Conservation (phyloP, 2,888 invertebrate genomes). For the Lottia scabra region DNA sequence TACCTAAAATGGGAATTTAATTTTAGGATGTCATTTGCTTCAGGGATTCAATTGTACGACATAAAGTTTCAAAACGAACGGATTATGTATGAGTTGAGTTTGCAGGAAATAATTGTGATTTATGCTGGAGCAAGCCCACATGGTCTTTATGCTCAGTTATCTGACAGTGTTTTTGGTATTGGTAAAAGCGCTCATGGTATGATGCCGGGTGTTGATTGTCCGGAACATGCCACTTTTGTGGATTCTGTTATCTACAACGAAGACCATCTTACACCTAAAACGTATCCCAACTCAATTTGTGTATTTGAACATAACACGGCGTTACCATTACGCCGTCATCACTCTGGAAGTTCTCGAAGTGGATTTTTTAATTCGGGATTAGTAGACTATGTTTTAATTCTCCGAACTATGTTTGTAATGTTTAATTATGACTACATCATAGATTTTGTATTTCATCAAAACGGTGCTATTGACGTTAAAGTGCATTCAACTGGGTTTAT, state of each 20-base stretch:
- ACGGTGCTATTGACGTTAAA: slow-evolving; percentile 47
- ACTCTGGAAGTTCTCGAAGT: slow-evolving; percentile 15
- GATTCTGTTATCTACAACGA: slow-evolving; percentile 30
- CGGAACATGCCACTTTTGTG: slow-evolving; percentile 50
- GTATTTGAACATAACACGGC: slow-evolving; percentile 52
- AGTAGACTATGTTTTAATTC: slow-evolving; percentile 40
- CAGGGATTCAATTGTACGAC: slow-evolving; percentile 49
- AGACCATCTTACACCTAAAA: slow-evolving; percentile 17
- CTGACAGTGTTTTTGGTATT: slow-evolving; percentile 47
- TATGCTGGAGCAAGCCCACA: slow-evolving; percentile 51
- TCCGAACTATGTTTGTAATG: slow-evolving; percentile 46
- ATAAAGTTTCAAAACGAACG: slow-evolving; percentile 43
- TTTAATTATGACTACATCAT: slow-evolving; percentile 55
- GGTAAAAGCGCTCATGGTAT: slow-evolving; percentile 45
- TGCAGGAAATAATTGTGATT: slow-evolving; percentile 53
- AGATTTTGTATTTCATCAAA: slow-evolving; percentile 50
- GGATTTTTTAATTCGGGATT: slow-evolving; percentile 42
- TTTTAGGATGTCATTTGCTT: slow-evolving; percentile 41
- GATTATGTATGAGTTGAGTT: slow-evolving; percentile 55
- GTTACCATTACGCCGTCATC: slow-evolving; percentile 48
- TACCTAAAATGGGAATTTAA: slow-evolving; percentile 58
- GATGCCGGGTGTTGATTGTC: slow-evolving; percentile 58
- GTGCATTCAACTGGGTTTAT: slow-evolving; percentile 52
- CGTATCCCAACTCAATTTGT: slow-evolving; percentile 39
- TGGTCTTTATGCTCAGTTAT: slow-evolving; percentile 37